Evolutionary conservation across 1,140 invertebrate genomes (phyloP).

Genomic region (Drosophila kanapiae): DNA sequence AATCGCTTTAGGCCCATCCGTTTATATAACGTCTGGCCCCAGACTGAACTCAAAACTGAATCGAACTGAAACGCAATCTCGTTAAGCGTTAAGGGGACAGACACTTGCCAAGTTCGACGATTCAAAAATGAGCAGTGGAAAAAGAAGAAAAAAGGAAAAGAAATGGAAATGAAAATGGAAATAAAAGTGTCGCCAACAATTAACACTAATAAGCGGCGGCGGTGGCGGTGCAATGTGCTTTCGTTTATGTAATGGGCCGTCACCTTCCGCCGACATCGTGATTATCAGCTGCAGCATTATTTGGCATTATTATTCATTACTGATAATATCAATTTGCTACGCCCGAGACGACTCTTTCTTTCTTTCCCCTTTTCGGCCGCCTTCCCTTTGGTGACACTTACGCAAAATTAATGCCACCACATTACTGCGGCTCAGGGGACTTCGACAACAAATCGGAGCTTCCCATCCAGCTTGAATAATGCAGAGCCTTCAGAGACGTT

Average conservation of each 20-base stretch:
- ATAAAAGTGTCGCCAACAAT: conserved; percentile 61
- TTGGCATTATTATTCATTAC: conserved; percentile 77
- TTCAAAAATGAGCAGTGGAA: conserved; percentile 22
- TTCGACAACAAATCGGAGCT: not conserved
- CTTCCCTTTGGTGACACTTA: conserved; percentile 12
- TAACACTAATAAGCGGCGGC: conserved; percentile 52
- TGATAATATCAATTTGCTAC: conserved; percentile 70
- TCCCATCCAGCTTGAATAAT: too few species aligned
- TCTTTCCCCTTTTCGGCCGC: not conserved
- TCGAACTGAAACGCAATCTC: conserved; percentile 52
- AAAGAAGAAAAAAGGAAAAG: not conserved
- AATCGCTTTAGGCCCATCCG: conserved; percentile 27
- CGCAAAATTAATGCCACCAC: conserved; percentile 35
- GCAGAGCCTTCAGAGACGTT: too few species aligned
- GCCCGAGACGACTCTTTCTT: conserved; percentile 36
- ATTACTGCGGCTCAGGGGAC: too few species aligned
- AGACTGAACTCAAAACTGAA: conserved; percentile 9
- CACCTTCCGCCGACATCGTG: conserved; percentile 38
- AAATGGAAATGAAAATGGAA: conserved; percentile 28
- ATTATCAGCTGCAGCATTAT: conserved; percentile 53
- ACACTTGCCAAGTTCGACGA: conserved; percentile 35
- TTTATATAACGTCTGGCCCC: conserved; percentile 42
- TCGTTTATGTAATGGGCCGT: conserved; percentile 75
- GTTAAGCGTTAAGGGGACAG: conserved; percentile 68
- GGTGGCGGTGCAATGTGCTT: conserved; percentile 48